A percentile compares a stretch with the other conserved stretches of the same genome.
These are phyloP conservation scores for Puntigrus tetrazona DNA, from an alignment of 2,113 vertebrate genomes.

Conservation along the genomic window DNA sequence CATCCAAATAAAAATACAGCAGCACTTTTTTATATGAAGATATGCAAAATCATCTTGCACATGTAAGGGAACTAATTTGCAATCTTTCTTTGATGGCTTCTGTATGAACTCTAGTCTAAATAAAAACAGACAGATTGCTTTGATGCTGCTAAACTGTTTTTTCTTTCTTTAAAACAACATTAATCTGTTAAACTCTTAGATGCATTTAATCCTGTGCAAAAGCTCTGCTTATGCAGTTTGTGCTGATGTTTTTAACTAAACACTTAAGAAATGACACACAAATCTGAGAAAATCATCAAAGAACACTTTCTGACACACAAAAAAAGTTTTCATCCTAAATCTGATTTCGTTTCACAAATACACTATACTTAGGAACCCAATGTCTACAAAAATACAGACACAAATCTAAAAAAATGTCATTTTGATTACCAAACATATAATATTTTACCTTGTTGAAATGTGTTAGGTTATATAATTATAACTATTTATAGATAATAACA, in stretches of 20 bases:
- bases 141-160: not conserved
- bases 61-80: not conserved
- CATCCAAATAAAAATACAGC: not conserved
- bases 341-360: not conserved
- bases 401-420: not conserved
- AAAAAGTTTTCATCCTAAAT: not conserved
- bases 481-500: too few relatives aligned
- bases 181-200: not conserved
- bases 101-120: not conserved
- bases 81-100: not conserved
- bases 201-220: not conserved
- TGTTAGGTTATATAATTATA: not conserved
- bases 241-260: not conserved
- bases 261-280: not conserved
- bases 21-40: not conserved
- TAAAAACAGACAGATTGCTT: not conserved
- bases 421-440: not conserved
- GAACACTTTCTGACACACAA: not conserved
- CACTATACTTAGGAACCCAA: not conserved
- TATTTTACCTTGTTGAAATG: not conserved
- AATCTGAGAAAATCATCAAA: not conserved
- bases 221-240: slow-evolving; percentile 5
- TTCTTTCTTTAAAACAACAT: not conserved
- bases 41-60: not conserved
- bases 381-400: not conserved